A percentile compares a stretch with the other conserved stretches of the same genome.
Conservation (phyloP, 2,113 vertebrate species). For the Cisticola juncidis region DNA sequence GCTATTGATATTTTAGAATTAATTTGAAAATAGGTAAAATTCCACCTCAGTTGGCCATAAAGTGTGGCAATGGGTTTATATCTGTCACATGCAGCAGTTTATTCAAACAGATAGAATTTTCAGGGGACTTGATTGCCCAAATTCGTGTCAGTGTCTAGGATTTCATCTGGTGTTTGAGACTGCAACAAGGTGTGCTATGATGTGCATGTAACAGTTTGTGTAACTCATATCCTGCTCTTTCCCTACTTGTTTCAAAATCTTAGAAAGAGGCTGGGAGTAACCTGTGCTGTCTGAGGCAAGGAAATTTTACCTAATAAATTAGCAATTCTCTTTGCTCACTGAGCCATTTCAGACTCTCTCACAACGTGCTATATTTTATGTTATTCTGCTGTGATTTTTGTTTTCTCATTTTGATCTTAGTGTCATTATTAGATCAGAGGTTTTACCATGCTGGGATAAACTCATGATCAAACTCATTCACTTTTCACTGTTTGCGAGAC, state of each 20-base stretch:
- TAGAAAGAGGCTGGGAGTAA: background rate
- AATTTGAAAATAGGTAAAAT: background rate
- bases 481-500: background rate
- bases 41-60: background rate
- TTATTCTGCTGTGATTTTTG: background rate
- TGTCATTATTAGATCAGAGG: background rate
- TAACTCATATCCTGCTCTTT: background rate
- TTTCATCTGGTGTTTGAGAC: background rate
- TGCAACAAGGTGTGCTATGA: background rate
- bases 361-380: background rate
- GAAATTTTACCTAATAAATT: background rate
- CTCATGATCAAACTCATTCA: background rate
- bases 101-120: background rate
- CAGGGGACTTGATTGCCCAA: background rate
- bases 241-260: background rate
- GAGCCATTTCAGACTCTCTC: background rate
- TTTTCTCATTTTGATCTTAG: background rate
- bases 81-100: background rate
- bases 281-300: background rate
- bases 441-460: background rate
- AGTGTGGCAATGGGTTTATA: background rate
- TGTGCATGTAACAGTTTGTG: background rate
- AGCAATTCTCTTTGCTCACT: background rate
- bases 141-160: background rate
- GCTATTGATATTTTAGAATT: background rate